Evolutionary conservation across 2,797 vertebrate species (phyloP).

Genomic region (Sparus aurata): DNA sequence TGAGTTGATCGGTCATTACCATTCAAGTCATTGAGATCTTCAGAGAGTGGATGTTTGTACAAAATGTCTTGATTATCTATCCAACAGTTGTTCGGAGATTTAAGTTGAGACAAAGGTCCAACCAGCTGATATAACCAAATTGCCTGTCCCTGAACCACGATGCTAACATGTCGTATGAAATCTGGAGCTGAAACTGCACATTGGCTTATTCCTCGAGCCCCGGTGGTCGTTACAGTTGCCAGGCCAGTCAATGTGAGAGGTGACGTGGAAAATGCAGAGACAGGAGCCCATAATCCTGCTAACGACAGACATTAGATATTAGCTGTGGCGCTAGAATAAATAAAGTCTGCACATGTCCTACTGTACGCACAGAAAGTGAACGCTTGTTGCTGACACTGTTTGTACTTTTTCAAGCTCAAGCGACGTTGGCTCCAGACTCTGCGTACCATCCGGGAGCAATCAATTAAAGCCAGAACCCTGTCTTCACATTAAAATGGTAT

Average conservation of each 20-base stretch:
- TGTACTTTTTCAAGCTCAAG: slow-evolving; percentile 24
- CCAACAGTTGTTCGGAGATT: slow-evolving; percentile 6
- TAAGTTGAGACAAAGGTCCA: background rate
- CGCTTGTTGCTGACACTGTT: slow-evolving; percentile 16
- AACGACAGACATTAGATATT: slow-evolving; percentile 59
- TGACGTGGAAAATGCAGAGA: slow-evolving; percentile 55
- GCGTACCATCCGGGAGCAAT: slow-evolving; percentile 49
- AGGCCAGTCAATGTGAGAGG: slow-evolving; percentile 46
- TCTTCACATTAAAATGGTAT: slow-evolving; percentile 72
- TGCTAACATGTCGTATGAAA: background rate
- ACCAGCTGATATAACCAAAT: too few relatives aligned
- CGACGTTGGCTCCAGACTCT: slow-evolving; percentile 6
- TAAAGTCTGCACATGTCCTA: slow-evolving; percentile 24
- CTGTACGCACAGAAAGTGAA: slow-evolving; percentile 1
- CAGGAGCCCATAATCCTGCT: slow-evolving; percentile 60
- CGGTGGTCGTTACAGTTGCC: slow-evolving; percentile 57
- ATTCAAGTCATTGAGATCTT: background rate
- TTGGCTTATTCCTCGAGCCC: slow-evolving; percentile 7
- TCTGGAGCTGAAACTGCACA: slow-evolving; percentile 20
- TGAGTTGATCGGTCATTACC: background rate
- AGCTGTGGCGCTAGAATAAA: slow-evolving; percentile 28
- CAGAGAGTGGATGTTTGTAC: background rate
- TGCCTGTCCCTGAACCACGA: background rate
- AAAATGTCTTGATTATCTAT: background rate
- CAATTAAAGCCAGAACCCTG: slow-evolving; percentile 66